Percentiles rank a stretch among this genome's conserved stretches.
phyloP scores from a whole-genome alignment of 2,113 vertebrate genomes.

The Eptesicus fuscus region DNA sequence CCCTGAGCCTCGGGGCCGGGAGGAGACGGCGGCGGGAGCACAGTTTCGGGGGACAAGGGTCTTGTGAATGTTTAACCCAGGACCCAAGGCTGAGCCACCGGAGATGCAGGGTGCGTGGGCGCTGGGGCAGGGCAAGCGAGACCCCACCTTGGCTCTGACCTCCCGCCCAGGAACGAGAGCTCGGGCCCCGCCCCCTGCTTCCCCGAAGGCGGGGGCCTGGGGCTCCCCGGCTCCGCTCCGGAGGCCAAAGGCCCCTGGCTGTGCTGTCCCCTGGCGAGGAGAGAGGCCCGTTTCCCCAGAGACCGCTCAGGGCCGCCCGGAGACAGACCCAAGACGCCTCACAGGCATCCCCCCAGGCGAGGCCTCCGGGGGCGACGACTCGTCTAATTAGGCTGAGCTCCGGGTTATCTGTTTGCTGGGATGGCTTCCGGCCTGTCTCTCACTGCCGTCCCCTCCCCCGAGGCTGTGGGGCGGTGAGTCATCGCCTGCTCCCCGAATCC shows the following conservation, averaged over 20 bases:
- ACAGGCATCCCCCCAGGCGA: not conserved
- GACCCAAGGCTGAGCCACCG: not conserved
- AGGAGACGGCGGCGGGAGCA: fast-evolving
- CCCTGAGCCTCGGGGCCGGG: fast-evolving
- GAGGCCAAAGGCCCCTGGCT: not conserved
- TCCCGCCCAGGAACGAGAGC: fast-evolving
- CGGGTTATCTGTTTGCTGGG: not conserved
- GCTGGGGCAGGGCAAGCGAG: not conserved
- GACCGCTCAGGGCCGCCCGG: not conserved
- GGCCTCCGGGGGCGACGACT: not conserved
- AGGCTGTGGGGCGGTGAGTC: not conserved
- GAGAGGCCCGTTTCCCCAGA: not conserved
- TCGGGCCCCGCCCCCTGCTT: not conserved
- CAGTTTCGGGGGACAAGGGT: not conserved
- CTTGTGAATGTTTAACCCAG: not conserved
- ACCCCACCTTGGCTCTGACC: not conserved
- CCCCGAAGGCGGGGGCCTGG: not conserved
- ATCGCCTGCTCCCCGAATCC: not conserved
- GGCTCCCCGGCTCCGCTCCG: not conserved
- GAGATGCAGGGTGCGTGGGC: fast-evolving
- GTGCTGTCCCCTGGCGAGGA: not conserved
- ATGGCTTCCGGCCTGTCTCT: not conserved
- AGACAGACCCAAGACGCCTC: not conserved
- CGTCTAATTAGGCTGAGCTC: not conserved
- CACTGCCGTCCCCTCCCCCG: not conserved